A percentile compares a stretch with the other conserved stretches of the same genome.
phyloP scores from a whole-genome alignment of 2,113 vertebrate genomes.

The Limnothrissa miodon region DNA sequence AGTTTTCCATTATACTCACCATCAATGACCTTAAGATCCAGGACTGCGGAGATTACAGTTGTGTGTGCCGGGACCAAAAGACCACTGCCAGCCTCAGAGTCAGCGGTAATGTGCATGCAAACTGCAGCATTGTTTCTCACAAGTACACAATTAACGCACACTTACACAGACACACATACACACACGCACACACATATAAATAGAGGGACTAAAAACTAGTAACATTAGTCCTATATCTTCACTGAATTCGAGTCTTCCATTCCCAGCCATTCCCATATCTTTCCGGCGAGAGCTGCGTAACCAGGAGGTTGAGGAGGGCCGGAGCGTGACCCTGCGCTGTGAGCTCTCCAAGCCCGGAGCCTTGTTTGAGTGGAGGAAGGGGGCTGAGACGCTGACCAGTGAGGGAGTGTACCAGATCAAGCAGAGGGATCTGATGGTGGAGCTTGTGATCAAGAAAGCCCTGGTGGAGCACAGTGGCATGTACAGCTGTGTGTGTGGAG shows the following conservation, averaged over 20 bases:
- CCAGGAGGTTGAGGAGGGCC: constrained; percentile 75
- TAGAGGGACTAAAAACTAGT: neutral
- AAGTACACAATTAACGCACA: neutral
- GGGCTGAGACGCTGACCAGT: constrained; percentile 58
- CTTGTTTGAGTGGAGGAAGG: constrained; percentile 67
- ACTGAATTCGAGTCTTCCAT: neutral
- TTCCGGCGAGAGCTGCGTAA: constrained; percentile 75
- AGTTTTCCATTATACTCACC: constrained; percentile 70
- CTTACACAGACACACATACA: neutral
- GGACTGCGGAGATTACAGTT: constrained; percentile 85
- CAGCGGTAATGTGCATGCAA: constrained; percentile 67
- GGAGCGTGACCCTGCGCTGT: constrained; percentile 72
- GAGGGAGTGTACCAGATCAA: constrained; percentile 82
- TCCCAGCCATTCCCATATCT: constrained; percentile 69
- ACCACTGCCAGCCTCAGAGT: constrained; percentile 79
- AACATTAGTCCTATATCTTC: neutral
- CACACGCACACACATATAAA: neutral
- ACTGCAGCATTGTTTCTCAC: neutral
- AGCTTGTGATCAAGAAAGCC: constrained; percentile 72
- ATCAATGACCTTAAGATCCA: constrained; percentile 72
- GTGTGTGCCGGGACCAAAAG: constrained; percentile 76
- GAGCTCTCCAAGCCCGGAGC: constrained; percentile 70
- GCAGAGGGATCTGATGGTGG: constrained; percentile 69
- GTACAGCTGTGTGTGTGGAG: constrained; percentile 71
- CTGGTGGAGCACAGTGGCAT: constrained; percentile 72